Base-by-base conservation (phyloP, 2,888 invertebrate species). In the Elmis aenea region DNA sequence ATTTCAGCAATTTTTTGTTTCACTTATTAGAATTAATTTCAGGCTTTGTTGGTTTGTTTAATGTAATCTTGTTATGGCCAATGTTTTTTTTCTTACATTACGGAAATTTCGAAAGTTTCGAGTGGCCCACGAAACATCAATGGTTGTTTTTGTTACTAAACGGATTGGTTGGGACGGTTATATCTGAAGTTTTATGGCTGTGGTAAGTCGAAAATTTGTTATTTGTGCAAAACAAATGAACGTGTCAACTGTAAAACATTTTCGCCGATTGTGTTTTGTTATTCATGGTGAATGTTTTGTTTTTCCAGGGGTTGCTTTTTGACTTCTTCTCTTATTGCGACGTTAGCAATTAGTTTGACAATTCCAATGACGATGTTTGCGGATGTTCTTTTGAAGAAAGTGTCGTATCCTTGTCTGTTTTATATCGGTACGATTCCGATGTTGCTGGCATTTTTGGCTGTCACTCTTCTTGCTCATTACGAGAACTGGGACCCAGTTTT, bases 21-120 rank as follows among this genome's bases (percentile, higher is more conserved):
- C 22, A 28, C 6, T 1, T 10, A 12, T 9, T 14, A 5, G 25
- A 26, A 40, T 23, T 18, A 30, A 29, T 45, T 69, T 13, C 64
- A 92, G 92, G 96, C 42, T 88, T 96, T 63, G 91, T 97, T 47
- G 96, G 97, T 3, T 74, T 96, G 25, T 89, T 92, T 62, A 91
- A 88, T 67, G 71, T 89, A n/a, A 68, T 90, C 36, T 68, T 91
- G 9, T 70, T 92, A 54, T 96, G 95, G 92, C 90, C 90, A 33
- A 71, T 88, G 48, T 89, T 97, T 64, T 85, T 92, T 46, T 74
- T 90, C 38, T 72, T 96, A 20, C 89, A 94, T 66, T 85, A 83
- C 49, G 78, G 81, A 9, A 79, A 83, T 52, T 76, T 83, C 54
- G 96, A 96, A 72, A 72, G 75, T 23, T 91, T 93, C 46, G 85